Evolutionary conservation across 2,888 invertebrate genomes (phyloP).

Genomic region (Thymelicus sylvestris): DNA sequence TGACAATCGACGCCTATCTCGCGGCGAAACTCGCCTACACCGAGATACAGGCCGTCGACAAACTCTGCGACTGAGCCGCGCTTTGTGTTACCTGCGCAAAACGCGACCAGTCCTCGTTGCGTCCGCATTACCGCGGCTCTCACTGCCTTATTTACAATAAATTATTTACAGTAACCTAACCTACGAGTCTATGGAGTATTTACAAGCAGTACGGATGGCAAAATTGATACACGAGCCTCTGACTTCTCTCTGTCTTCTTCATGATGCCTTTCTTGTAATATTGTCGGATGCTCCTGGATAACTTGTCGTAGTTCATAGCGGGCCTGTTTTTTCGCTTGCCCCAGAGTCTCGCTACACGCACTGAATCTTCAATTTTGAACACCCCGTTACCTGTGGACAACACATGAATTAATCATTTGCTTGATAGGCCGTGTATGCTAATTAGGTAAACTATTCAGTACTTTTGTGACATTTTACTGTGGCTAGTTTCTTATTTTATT

Average conservation of each 20-base stretch:
- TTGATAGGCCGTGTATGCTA: conserved; percentile 43
- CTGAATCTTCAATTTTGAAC: conserved; percentile 99
- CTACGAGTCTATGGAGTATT: conserved; percentile 56
- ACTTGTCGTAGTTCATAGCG: conserved; percentile 99
- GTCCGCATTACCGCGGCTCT: conserved; percentile 82
- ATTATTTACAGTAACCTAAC: conserved; percentile 68
- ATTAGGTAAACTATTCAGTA: conserved; percentile 29
- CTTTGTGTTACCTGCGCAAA: conserved; percentile 66
- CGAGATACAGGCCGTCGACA: conserved; percentile 57
- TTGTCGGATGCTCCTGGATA: conserved; percentile 98
- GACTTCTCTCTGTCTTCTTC: conserved; percentile 99
- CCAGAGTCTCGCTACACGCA: conserved; percentile 98
- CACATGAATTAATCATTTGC: conserved; percentile 66
- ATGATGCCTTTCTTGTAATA: conserved; percentile 99
- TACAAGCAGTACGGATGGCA: conserved; percentile 97
- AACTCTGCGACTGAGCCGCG: conserved; percentile 61
- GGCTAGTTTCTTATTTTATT: not conserved
- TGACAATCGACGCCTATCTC: conserved; percentile 60
- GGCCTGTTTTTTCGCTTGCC: conserved; percentile 99
- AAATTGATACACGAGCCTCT: conserved; percentile 99
- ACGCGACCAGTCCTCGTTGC: conserved; percentile 62
- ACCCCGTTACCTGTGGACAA: conserved; percentile 89
- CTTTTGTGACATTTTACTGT: conserved; percentile 5
- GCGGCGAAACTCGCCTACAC: conserved; percentile 51
- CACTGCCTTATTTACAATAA: conserved; percentile 60